Percentiles rank a stretch among this genome's conserved stretches.
These are phyloP conservation scores for Antedon mediterranea DNA, from an alignment of 53 echinoderm and acorn worm genomes.

Conservation along the genomic window DNA sequence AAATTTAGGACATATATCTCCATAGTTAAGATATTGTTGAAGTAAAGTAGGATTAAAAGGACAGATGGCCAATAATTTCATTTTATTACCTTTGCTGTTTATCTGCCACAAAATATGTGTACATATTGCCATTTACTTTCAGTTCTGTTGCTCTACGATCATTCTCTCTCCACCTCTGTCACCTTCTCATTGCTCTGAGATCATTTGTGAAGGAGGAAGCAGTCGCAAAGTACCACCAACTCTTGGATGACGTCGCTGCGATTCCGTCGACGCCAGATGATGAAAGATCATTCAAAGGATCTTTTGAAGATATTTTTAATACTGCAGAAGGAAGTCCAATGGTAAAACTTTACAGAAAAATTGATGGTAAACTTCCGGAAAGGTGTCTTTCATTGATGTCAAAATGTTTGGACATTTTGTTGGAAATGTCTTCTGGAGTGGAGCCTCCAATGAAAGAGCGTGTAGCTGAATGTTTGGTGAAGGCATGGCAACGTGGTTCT, in stretches of 20 bases:
- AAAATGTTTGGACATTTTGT: neutral
- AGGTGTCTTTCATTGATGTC: too few species aligned
- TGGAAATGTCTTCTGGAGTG: too few species aligned
- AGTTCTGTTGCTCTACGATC: conserved; percentile 4
- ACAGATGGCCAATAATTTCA: too few species aligned
- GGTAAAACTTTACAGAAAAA: neutral
- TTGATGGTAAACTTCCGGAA: neutral
- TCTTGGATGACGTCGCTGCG: conserved; percentile 8
- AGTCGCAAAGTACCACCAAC: conserved; percentile 7
- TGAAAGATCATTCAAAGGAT: neutral
- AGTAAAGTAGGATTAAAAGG: too few species aligned
- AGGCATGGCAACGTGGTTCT: conserved; percentile 23
- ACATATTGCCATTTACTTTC: neutral
- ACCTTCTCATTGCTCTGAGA: conserved; percentile 10
- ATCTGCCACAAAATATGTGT: too few species aligned
- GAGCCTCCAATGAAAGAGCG: neutral
- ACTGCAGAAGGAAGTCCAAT: neutral
- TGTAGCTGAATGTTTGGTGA: neutral
- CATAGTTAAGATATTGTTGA: too few species aligned
- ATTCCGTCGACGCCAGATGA: neutral
- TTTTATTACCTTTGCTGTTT: too few species aligned
- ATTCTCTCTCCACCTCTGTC: conserved; percentile 13
- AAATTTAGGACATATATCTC: too few species aligned
- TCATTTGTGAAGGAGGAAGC: conserved; percentile 10
- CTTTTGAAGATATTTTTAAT: neutral